Percentiles rank a stretch among this genome's conserved stretches.
Evolutionary conservation across 2,113 vertebrate genomes (phyloP).

Genomic region (Rhegmatorhina hoffmannsi): DNA sequence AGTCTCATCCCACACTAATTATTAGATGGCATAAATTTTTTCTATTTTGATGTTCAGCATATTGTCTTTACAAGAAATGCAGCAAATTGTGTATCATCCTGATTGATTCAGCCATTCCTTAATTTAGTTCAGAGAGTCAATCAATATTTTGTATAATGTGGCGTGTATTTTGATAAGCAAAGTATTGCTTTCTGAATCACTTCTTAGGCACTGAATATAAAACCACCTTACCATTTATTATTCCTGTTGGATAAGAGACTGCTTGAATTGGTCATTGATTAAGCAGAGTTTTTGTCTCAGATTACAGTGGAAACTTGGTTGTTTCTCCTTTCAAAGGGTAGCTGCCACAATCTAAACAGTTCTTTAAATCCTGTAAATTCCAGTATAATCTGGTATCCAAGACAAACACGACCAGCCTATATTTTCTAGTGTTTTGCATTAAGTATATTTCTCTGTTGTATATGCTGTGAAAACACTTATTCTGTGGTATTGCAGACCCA

Average conservation of each 20-base stretch:
- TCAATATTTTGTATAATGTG: constrained; percentile 13
- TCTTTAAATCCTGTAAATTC: background rate
- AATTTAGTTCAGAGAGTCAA: constrained; percentile 17
- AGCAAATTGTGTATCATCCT: background rate
- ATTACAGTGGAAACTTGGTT: background rate
- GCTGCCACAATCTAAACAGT: background rate
- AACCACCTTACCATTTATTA: background rate
- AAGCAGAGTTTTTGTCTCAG: background rate
- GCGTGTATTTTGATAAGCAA: constrained; percentile 4
- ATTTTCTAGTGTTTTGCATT: background rate
- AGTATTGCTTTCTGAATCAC: background rate
- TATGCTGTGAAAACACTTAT: background rate
- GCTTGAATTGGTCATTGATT: constrained; percentile 32
- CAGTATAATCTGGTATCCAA: background rate
- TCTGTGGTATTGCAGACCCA: background rate
- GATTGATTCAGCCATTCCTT: background rate
- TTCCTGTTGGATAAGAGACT: background rate
- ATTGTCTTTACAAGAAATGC: background rate
- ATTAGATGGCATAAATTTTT: background rate
- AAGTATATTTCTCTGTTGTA: background rate
- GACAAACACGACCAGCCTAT: background rate
- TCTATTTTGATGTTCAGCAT: background rate
- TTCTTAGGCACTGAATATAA: background rate
- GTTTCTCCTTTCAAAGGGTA: background rate
- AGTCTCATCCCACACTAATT: background rate